Conservation (phyloP, 2,797 vertebrate species). For the Neosilurus mollespiculum region DNA sequence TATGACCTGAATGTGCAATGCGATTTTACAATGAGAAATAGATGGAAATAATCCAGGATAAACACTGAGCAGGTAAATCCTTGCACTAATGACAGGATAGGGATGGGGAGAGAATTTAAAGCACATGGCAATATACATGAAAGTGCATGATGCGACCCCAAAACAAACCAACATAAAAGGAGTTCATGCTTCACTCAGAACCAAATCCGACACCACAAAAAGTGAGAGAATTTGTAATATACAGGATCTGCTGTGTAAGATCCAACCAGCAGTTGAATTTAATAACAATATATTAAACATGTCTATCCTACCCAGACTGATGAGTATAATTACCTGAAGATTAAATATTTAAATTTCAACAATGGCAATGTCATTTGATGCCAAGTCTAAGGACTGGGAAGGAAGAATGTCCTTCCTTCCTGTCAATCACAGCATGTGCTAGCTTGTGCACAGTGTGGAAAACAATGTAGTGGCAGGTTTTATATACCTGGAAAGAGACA, state of each 20-base stretch:
- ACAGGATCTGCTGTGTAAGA: neutral
- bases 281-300: neutral
- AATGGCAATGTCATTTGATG: neutral
- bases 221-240: neutral
- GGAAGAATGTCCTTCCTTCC: neutral
- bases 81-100: neutral
- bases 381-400: neutral
- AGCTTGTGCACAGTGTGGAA: neutral
- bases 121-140: neutral
- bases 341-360: neutral
- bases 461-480: neutral
- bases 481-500: neutral
- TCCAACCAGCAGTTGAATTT: neutral
- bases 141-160: neutral
- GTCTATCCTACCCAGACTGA: neutral
- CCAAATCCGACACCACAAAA: neutral
- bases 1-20: neutral
- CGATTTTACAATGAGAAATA: neutral
- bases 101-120: neutral
- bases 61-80: neutral
- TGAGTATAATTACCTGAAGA: neutral
- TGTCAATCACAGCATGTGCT: constrained; percentile 6
- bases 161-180: neutral
- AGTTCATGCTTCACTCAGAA: neutral
- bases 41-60: neutral